Conservation (phyloP, 1,140 invertebrate genomes). For the Eciton burchellii region DNA sequence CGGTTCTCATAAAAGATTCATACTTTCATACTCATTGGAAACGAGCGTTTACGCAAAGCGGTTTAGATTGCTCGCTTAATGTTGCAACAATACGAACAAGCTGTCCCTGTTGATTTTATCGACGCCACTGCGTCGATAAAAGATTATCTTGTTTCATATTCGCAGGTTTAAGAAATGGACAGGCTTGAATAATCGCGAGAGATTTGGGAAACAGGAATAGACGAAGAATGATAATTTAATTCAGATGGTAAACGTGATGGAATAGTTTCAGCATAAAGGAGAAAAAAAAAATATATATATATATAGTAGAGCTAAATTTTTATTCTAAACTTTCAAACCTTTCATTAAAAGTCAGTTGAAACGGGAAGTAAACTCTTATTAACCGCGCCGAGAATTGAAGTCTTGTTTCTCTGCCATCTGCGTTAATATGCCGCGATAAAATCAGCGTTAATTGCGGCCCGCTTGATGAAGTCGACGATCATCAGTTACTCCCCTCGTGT, state of each 20-base stretch:
- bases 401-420: background rate
- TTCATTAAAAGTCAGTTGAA: background rate
- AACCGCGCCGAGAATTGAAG: background rate
- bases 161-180: too few relatives aligned
- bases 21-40: conserved; percentile 19
- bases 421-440: conserved; percentile 34
- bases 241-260: too few relatives aligned
- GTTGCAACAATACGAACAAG: background rate
- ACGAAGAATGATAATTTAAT: too few relatives aligned
- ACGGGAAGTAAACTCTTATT: background rate
- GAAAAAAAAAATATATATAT: too few relatives aligned
- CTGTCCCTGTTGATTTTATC: background rate
- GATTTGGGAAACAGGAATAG: too few relatives aligned
- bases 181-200: too few relatives aligned
- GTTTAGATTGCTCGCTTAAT: background rate
- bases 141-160: too few relatives aligned
- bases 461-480: conserved; percentile 1
- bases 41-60: background rate
- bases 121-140: too few relatives aligned
- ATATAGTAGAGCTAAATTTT: too few relatives aligned
- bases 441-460: conserved; percentile 13
- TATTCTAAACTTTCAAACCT: background rate
- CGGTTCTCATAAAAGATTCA: background rate
- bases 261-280: too few relatives aligned
- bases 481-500: conserved; percentile 4